A percentile compares a stretch with the other conserved stretches of the same genome.
Conservation (phyloP, 2,888 invertebrate genomes). For the Serripes groenlandicus region DNA sequence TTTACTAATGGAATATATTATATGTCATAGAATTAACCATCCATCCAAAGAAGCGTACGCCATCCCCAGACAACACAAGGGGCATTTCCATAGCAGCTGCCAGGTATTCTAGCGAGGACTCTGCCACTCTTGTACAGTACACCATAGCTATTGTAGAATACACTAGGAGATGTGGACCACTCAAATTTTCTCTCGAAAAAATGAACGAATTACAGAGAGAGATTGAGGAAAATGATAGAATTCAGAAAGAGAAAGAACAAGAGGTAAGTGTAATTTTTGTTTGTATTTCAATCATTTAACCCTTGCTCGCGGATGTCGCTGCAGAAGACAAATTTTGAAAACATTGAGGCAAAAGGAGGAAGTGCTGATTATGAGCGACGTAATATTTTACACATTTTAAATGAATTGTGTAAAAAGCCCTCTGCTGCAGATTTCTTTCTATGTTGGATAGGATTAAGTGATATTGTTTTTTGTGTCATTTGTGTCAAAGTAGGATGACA, state of each 20-base stretch:
- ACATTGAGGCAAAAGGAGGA: background rate
- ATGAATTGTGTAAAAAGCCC: too few species aligned
- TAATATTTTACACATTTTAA: too few species aligned
- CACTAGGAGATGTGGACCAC: conserved; percentile 83
- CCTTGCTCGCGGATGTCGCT: background rate
- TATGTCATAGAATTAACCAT: conserved; percentile 71
- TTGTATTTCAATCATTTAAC: background rate
- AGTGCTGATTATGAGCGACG: background rate
- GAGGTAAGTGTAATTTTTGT: conserved; percentile 71
- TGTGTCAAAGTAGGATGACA: too few species aligned
- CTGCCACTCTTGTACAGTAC: conserved; percentile 85
- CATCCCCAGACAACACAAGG: conserved; percentile 76
- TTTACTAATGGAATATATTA: too few species aligned
- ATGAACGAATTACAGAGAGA: conserved; percentile 84
- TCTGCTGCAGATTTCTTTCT: too few species aligned
- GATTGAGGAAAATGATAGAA: conserved; percentile 85
- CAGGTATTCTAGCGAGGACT: conserved; percentile 86
- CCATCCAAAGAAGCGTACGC: conserved; percentile 77
- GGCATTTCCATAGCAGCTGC: conserved; percentile 85
- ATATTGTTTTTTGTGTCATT: too few species aligned
- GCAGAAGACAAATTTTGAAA: background rate
- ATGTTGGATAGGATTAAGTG: too few species aligned
- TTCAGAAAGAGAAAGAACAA: conserved; percentile 82
- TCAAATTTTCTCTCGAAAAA: conserved; percentile 81
- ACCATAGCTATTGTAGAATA: conserved; percentile 86